phyloP scores from a whole-genome alignment of 2,113 vertebrate genomes.

The Saccopteryx bilineata region DNA sequence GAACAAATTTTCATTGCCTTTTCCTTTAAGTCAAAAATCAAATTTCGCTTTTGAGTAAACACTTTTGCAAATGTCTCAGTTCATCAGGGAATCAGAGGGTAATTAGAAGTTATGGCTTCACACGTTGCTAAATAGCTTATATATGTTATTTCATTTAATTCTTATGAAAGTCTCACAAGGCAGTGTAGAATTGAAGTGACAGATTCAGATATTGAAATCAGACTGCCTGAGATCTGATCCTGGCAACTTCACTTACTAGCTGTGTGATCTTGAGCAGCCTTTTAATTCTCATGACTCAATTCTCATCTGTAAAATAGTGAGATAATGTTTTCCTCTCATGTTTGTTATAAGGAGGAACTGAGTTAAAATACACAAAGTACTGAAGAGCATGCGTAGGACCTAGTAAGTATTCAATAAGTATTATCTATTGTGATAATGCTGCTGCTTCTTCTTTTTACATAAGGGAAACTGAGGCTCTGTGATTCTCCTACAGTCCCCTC shows the following conservation, averaged over 20 bases:
- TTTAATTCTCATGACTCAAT: neutral
- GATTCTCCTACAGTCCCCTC: neutral
- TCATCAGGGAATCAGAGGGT: neutral
- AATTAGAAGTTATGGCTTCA: neutral
- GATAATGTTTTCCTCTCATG: neutral
- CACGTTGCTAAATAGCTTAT: neutral
- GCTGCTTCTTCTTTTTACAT: neutral
- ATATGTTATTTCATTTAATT: conserved; percentile 43
- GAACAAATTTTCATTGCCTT: conserved; percentile 51
- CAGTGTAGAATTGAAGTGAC: neutral
- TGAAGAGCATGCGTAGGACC: neutral
- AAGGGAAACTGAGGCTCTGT: neutral
- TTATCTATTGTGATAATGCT: neutral
- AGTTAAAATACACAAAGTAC: neutral
- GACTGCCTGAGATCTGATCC: neutral
- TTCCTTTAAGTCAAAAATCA: conserved; percentile 35
- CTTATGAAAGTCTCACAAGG: neutral
- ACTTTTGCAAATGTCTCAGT: conserved; percentile 20
- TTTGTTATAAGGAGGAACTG: neutral
- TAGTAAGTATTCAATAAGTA: neutral
- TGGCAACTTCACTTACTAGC: neutral
- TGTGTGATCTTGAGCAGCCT: neutral
- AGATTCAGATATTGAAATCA: neutral
- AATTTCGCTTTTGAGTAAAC: conserved; percentile 58
- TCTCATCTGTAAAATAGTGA: neutral